These are phyloP conservation scores for Pseudochirops cupreus DNA, from an alignment of 2,797 vertebrate species.

Conservation along the genomic window DNA sequence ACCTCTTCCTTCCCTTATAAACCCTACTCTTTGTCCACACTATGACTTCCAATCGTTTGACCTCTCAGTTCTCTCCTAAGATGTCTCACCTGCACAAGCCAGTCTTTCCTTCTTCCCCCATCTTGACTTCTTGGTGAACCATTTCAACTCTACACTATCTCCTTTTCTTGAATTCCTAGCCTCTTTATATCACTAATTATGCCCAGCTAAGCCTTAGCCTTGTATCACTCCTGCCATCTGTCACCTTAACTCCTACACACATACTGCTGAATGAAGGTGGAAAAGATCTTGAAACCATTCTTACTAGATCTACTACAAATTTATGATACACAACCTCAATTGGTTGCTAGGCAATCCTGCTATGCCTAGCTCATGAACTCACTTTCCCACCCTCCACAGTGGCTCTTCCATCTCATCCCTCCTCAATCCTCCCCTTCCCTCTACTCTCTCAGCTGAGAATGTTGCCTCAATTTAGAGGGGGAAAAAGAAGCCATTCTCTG, in stretches of 20 bases:
- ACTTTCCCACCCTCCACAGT: background rate
- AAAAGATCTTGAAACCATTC: background rate
- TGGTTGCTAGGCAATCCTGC: background rate
- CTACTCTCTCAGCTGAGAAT: too few species aligned
- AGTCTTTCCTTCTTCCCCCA: too few species aligned
- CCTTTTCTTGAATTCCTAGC: background rate
- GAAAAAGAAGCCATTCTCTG: background rate
- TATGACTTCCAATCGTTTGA: background rate
- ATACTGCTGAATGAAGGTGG: background rate
- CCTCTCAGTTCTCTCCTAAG: background rate
- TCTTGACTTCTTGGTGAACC: too few species aligned
- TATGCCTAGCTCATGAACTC: background rate
- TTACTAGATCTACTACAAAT: background rate
- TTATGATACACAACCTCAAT: background rate
- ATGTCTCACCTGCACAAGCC: too few species aligned
- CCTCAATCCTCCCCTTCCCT: background rate
- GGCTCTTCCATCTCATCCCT: background rate
- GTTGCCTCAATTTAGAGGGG: background rate
- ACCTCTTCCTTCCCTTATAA: background rate
- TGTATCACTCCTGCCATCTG: background rate
- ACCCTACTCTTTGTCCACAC: background rate
- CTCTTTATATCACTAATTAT: background rate
- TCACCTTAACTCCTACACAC: background rate
- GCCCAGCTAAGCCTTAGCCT: background rate
- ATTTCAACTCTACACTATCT: background rate